phyloP scores from a whole-genome alignment of 2,113 vertebrate genomes.

The Onychorhynchus coronatus region DNA sequence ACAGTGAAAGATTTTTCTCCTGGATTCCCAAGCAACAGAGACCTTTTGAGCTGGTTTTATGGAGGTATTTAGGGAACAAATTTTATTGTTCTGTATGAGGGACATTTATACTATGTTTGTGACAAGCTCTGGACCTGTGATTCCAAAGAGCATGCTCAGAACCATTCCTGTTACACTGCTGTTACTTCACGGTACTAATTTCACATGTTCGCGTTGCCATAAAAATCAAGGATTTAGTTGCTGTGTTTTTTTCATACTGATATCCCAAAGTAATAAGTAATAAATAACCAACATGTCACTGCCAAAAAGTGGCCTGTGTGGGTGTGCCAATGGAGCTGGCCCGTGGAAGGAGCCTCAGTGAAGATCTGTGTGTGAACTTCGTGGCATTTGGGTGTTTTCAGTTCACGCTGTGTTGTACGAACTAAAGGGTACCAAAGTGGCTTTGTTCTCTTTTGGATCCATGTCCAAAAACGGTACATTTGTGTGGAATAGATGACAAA shows the following conservation, averaged over 20 bases:
- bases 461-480: accelerated
- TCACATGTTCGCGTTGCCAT: background rate
- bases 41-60: background rate
- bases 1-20: background rate
- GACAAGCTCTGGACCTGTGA: background rate
- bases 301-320: background rate
- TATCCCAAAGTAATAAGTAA: background rate
- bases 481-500: background rate
- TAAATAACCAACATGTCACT: background rate
- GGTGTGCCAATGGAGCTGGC: background rate
- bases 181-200: background rate
- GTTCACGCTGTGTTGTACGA: background rate
- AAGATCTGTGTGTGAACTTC: background rate
- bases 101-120: background rate
- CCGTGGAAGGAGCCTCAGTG: background rate
- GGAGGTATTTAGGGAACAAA: background rate
- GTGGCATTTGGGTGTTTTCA: background rate
- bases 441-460: background rate
- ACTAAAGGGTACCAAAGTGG: background rate
- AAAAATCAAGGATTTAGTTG: background rate
- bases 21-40: background rate
- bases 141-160: background rate
- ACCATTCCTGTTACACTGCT: background rate
- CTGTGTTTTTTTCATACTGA: background rate
- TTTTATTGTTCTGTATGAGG: background rate